These are phyloP conservation scores for Polymixis flavicincta DNA, from an alignment of 2,888 invertebrate species.

Conservation along the genomic window DNA sequence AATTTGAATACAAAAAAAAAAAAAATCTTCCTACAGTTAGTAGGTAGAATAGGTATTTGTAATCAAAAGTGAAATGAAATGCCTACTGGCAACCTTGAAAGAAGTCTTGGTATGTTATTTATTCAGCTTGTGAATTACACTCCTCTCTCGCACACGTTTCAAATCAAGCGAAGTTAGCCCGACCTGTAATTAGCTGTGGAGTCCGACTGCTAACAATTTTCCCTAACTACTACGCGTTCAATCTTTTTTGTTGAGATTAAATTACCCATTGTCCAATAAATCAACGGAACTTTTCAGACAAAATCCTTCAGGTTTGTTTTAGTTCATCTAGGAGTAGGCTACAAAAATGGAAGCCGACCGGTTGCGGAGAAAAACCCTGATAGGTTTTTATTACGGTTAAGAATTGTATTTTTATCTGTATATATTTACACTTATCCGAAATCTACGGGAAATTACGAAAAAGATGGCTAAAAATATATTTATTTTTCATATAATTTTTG, in stretches of 20 bases:
- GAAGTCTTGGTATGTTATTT: slow-evolving; percentile 13
- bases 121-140: slow-evolving; percentile 1
- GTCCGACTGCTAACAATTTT: slow-evolving; percentile 13
- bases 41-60: too few relatives aligned
- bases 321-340: not conserved
- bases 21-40: too few relatives aligned
- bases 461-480: too few relatives aligned
- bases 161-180: slow-evolving; percentile 35
- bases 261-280: slow-evolving; percentile 21
- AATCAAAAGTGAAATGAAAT: too few relatives aligned
- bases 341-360: too few relatives aligned
- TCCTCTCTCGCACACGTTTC: slow-evolving; percentile 27
- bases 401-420: too few relatives aligned
- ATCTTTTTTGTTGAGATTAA: slow-evolving; percentile 37
- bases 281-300: not conserved
- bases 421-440: too few relatives aligned
- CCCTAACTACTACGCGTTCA: slow-evolving; percentile 27
- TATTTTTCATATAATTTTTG: too few relatives aligned
- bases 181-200: slow-evolving; percentile 31
- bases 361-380: too few relatives aligned
- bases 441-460: too few relatives aligned
- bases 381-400: too few relatives aligned
- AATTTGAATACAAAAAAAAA: too few relatives aligned
- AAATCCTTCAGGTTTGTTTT: not conserved
- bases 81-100: not conserved